These are phyloP conservation scores for Drosophila simulans DNA, from an alignment of 1,140 invertebrate species.

Conservation along the genomic window DNA sequence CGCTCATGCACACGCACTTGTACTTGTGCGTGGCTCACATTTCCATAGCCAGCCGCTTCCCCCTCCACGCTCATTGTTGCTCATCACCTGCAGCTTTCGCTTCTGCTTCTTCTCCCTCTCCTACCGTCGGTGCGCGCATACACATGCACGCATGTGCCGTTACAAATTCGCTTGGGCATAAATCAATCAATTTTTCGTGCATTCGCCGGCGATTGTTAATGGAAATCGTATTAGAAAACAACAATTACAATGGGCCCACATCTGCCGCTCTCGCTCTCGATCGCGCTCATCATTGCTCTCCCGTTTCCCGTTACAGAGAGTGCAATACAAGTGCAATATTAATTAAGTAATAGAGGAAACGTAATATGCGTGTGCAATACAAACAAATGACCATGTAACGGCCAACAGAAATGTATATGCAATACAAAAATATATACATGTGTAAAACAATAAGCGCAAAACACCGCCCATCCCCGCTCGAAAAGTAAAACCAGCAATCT, in stretches of 20 bases:
- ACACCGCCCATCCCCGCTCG: not conserved
- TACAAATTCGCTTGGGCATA: slow-evolving; percentile 68
- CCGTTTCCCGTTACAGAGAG: slow-evolving; percentile 22
- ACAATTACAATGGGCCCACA: slow-evolving; percentile 25
- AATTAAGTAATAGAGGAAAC: slow-evolving; percentile 52
- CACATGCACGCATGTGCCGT: slow-evolving; percentile 39
- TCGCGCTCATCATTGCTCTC: slow-evolving; percentile 1
- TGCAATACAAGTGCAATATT: slow-evolving; percentile 74
- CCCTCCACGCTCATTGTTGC: slow-evolving; percentile 14
- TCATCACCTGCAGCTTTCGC: slow-evolving; percentile 76
- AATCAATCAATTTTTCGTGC: slow-evolving; percentile 41
- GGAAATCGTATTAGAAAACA: slow-evolving; percentile 46
- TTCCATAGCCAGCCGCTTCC: slow-evolving; percentile 10
- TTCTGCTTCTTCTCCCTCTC: slow-evolving; percentile 19
- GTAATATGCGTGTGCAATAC: slow-evolving; percentile 17
- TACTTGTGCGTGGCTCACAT: slow-evolving; percentile 64
- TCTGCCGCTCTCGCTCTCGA: slow-evolving; percentile 14
- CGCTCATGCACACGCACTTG: slow-evolving; percentile 58
- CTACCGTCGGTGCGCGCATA: not conserved
- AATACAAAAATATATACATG: not conserved
- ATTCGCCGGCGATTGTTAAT: slow-evolving; percentile 38
- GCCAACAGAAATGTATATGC: slow-evolving; percentile 7
- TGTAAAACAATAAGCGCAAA: slow-evolving; percentile 36
- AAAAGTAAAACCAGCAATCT: slow-evolving; percentile 16
- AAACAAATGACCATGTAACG: slow-evolving; percentile 33